phyloP scores from a whole-genome alignment of 2,113 vertebrate species.

The Aythya baeri region DNA sequence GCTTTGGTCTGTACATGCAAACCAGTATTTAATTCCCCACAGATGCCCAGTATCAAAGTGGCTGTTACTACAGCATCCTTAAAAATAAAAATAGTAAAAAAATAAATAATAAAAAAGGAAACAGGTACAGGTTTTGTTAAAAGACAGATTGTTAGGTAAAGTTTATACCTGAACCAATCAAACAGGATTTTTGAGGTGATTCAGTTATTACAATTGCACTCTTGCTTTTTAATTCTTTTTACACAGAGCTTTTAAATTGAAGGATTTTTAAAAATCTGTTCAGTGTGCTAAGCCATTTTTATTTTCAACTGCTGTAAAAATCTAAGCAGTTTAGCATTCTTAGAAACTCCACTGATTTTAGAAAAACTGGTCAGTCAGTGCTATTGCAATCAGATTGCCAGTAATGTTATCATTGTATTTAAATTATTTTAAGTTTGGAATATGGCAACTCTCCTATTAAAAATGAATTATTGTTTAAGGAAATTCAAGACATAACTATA shows the following conservation, averaged over 20 bases:
- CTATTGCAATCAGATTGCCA: not conserved
- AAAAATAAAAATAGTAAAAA: not conserved
- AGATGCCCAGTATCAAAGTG: not conserved
- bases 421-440: not conserved
- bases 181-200: not conserved
- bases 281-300: not conserved
- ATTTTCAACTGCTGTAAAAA: not conserved
- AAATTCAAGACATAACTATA: not conserved
- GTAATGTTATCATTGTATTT: slow-evolving; percentile 22
- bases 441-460: not conserved
- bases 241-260: not conserved
- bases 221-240: not conserved
- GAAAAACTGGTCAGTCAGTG: slow-evolving; percentile 1
- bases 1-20: slow-evolving; percentile 14
- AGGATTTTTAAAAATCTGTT: not conserved
- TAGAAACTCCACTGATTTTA: slow-evolving; percentile 30
- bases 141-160: not conserved
- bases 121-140: not conserved
- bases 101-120: not conserved
- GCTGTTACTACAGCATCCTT: not conserved
- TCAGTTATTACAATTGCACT: not conserved
- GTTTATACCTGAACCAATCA: not conserved
- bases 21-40: not conserved
- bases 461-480: slow-evolving; percentile 8
- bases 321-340: slow-evolving; percentile 13